Conservation (phyloP, 2,888 invertebrate species). For the Selenia dentaria region DNA sequence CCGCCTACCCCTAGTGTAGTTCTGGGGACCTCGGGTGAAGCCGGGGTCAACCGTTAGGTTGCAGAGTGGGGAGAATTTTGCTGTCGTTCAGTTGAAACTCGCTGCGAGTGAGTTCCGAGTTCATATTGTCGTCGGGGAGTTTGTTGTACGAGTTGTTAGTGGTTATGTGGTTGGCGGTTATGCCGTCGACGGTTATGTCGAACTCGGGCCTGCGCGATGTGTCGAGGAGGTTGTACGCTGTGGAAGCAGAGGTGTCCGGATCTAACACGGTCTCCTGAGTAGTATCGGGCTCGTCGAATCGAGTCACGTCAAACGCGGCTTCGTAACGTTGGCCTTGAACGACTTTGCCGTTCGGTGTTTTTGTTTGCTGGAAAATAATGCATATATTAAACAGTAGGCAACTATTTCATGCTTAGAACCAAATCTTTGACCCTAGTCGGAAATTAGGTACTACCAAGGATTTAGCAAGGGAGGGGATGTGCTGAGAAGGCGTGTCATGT, state of each 20-base stretch:
- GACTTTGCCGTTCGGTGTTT: conserved; percentile 70
- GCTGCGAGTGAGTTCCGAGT: conserved; percentile 64
- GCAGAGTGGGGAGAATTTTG: conserved; percentile 71
- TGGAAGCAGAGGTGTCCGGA: conserved; percentile 34
- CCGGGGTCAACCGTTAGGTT: conserved; percentile 73
- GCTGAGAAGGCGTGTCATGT: no score
- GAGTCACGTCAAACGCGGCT: conserved; percentile 63
- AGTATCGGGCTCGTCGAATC: conserved; percentile 58
- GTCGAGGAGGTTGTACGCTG: conserved; percentile 54
- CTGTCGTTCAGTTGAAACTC: conserved; percentile 62
- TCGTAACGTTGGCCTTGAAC: conserved; percentile 55
- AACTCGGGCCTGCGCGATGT: conserved; percentile 58
- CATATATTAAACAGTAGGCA: no score
- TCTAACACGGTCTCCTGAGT: conserved; percentile 59
- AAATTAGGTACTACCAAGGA: no score
- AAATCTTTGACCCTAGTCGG: no score
- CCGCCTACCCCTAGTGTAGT: conserved; percentile 73
- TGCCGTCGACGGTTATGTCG: no score
- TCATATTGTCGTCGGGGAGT: conserved; percentile 79
- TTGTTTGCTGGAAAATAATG: conserved; percentile 51
- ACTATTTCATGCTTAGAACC: no score
- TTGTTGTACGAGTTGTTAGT: conserved; percentile 58
- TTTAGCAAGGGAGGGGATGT: no score
- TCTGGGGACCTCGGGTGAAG: conserved; percentile 35
- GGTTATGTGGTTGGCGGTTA: conserved; percentile 17